Conservation (phyloP, 1,140 invertebrate species). For the Drosophila novamexicana region DNA sequence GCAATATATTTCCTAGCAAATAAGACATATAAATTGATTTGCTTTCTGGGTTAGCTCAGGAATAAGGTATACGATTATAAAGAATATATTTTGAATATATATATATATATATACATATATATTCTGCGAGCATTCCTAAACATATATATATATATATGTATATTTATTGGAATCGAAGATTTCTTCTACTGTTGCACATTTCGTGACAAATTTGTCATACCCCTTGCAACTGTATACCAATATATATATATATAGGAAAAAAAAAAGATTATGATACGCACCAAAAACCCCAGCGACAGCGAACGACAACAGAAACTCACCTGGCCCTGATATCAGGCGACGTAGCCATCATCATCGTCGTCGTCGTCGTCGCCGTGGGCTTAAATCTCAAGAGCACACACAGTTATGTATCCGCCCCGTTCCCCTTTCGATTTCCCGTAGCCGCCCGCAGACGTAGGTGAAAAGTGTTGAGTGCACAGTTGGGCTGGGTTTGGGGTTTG, state of each 20-base stretch:
- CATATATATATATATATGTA: too few relatives aligned
- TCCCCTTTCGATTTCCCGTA: too few relatives aligned
- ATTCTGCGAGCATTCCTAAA: too few relatives aligned
- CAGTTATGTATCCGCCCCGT: constrained; percentile 10
- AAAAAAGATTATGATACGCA: constrained; percentile 18
- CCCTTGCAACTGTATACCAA: not conserved
- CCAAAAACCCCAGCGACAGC: constrained; percentile 5
- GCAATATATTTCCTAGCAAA: too few relatives aligned
- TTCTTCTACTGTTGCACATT: too few relatives aligned
- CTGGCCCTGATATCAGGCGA: constrained; percentile 35
- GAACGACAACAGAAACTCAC: constrained; percentile 18
- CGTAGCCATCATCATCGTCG: constrained; percentile 3
- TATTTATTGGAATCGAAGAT: too few relatives aligned
- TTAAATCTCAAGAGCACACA: constrained; percentile 66
- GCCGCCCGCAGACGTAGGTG: not conserved
- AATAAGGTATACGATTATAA: too few relatives aligned
- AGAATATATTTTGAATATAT: too few relatives aligned
- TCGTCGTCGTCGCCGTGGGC: constrained; percentile 17
- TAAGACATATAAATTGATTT: too few relatives aligned
- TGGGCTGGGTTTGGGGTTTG: too few relatives aligned
- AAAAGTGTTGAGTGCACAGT: constrained; percentile 2
- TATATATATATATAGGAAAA: not conserved
- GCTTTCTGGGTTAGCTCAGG: too few relatives aligned
- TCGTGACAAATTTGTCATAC: not conserved
- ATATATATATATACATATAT: too few relatives aligned